Evolutionary conservation across 2,888 invertebrate species (phyloP).

Genomic region (Drosophila anomalata): DNA sequence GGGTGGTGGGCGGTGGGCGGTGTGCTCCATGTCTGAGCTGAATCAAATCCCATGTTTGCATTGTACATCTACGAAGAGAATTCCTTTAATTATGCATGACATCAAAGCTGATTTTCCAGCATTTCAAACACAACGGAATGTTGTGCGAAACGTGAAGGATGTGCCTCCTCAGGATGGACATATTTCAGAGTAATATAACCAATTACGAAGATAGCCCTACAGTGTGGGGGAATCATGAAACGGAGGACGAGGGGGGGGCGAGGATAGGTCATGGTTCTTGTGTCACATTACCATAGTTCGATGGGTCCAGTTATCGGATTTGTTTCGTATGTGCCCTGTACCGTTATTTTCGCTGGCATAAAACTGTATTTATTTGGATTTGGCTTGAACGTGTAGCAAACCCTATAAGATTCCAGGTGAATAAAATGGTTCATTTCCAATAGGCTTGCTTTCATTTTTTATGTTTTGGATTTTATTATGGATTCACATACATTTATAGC

Average conservation of each 20-base stretch:
- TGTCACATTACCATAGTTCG: conserved; percentile 81
- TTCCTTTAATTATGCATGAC: conserved; percentile 16
- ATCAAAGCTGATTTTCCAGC: conserved; percentile 9
- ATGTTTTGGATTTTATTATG: conserved; percentile 1
- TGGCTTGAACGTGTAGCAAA: conserved; percentile 83
- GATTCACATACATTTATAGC: background rate
- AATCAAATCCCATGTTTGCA: conserved; percentile 31
- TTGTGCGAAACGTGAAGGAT: background rate
- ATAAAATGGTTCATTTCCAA: conserved; percentile 40
- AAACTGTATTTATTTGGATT: conserved; percentile 82
- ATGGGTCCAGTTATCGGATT: conserved; percentile 82
- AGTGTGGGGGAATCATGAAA: background rate
- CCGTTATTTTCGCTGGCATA: conserved; percentile 82
- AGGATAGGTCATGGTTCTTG: conserved; percentile 13
- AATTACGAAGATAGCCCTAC: background rate
- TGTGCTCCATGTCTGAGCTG: conserved; percentile 6
- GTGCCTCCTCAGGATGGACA: background rate
- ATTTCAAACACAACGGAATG: background rate
- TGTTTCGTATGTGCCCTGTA: conserved; percentile 81
- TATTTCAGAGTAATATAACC: background rate
- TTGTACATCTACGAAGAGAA: conserved; percentile 14
- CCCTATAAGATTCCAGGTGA: conserved; percentile 73
- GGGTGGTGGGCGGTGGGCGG: background rate
- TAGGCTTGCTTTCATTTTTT: conserved; percentile 4
- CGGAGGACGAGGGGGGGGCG: background rate